Evolutionary conservation across 2,888 invertebrate species (phyloP), one percentile per base, ranked within the genome.

Genomic region (Polydrusus cervinus): DNA sequence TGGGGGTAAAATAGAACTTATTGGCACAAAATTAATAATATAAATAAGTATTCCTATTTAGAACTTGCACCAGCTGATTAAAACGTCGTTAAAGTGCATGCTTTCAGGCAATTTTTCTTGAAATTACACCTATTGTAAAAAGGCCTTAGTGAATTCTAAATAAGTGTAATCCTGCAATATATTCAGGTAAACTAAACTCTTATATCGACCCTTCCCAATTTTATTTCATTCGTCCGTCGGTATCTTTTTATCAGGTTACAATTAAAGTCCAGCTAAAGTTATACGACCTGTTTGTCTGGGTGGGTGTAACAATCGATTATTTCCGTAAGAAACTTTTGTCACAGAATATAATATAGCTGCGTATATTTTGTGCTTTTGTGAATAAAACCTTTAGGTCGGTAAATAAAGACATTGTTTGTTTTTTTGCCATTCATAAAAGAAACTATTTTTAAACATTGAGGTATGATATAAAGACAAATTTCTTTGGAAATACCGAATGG

Each of bases 241-340:
- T n/a, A 25, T 13, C 25, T 53, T 53, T 30, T 20, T 25, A 30
- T 30, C 5, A 25, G 5, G 3, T 25, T 25, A 25, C 25, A 1
- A 25, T 25, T 25, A 25, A 25, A 25, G 5, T 25, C 25, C 3
- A 30, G 53, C 13, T 11, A 53, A 53, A 53, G 34, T 10, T 55
- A 9, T 34, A 55, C 20, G 55, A 14, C 34, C 55, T 14, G 55
- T 55, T 34, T 34, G 30, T n/a, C 34, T 55, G 34, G 30, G 34
- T 53, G 25, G 51, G 53, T 20, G 55, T 55, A 6, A 3, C 0
- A 9, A 34, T 34, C 34, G 34, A 55, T 55, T 55, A 55, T 34
- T 55, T 34, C 34, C 10, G 0, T 25, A 55, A 55, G 14, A 34
- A 34, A 34, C n/a, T 55, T 55, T 55, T n/a, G n/a, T n/a, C n/a